Evolutionary conservation across 1,140 invertebrate species (phyloP), one percentile per base, ranked within the genome.

Genomic region (Pseudoatta argentina): DNA sequence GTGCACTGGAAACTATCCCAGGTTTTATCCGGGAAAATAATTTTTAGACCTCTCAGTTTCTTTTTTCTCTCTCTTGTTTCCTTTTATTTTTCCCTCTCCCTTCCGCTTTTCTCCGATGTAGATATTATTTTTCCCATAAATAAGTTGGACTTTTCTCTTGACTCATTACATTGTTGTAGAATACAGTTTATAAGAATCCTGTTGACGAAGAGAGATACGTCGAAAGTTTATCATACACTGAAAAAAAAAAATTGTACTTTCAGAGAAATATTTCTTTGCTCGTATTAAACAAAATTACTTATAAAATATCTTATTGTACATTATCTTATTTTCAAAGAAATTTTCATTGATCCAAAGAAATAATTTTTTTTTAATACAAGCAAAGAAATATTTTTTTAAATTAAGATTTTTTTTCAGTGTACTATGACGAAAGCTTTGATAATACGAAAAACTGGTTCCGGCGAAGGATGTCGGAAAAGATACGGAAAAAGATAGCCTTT

Each of bases 201-300:
- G 21, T 85, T 85, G 59, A 76, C 27, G 82, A 64, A 55, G 53
- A 77, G 48, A 76, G 82, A 78, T 66, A 78, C 61, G 30, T 75
- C 24, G 59, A 64, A 44, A 64, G n/a, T 27, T 85, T 21, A 30
- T 24, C 24, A 39, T 48, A 34, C 30, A 34, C 30, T 6, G 30
- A 6, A 34, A 34, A 34, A 34, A 34, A 34, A 34, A 34, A 34
- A 34, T 34, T 2, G 5, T 34, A 34, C 6, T 34, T 34, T 34
- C 30, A 6, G 6, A 34, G 30, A 34, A 34, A 34, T 34, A 34
- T 34, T 34, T 34, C 30, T 34, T 34, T 34, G 30, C 5, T 34
- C 30, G 30, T 34, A 34, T 34, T 34, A 34, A 34, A 34, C 30
- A 34, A 34, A 34, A 34, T 34, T 34, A 34, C 5, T 34, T 6